Base-by-base conservation (phyloP, 2,888 invertebrate genomes). In the Xestia ashworthii region DNA sequence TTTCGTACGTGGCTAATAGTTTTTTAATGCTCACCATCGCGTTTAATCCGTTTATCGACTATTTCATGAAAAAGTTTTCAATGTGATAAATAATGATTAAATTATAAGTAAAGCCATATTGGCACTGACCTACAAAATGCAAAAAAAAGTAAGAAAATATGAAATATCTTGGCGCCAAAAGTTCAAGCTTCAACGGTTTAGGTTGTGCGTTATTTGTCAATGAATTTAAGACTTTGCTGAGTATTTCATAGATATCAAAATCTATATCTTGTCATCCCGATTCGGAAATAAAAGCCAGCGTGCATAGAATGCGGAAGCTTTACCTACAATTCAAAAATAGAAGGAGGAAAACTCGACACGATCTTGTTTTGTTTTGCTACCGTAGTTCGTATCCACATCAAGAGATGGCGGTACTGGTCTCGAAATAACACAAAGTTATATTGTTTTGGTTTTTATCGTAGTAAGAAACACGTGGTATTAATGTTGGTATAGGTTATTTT, bases 331-430 rank as follows among this genome's bases (percentile, higher is more conserved):
- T 41, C 76, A n/a, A 64, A 79, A 83, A 79, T 79, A 79, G 83
- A 80, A n/a, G 8, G 1, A 62, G 32, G 74, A 32, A 62, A 68
- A 55, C 50, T 50, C 16, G 25, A 41, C 50, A n/a, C 67, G 44
- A 32, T 55, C 22, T 55, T 25, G 50, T 68, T 48, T 71, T 64
- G 73, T 68, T 83, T 62, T 50, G 44, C 19, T 50, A 1, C 19
- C 3, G 32, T 64, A 74, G 16, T 78, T 81, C 32, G 12, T 64
- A 46, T 50, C 41, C 14, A n/a, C 16, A 11, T 41, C 73, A 65
- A 85, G 16, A 85, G 83, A 82, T 83, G 83, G 78, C 86, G 86
- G 32, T 83, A 66, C 44, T 8, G 0, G 82, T 72, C 46, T 14
- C 46, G 69, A 46, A 64, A 12, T n/a, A 16, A 32, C 32, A 19